These are phyloP conservation scores for Vanessa cardui DNA, from an alignment of 2,888 invertebrate genomes.

Conservation along the genomic window DNA sequence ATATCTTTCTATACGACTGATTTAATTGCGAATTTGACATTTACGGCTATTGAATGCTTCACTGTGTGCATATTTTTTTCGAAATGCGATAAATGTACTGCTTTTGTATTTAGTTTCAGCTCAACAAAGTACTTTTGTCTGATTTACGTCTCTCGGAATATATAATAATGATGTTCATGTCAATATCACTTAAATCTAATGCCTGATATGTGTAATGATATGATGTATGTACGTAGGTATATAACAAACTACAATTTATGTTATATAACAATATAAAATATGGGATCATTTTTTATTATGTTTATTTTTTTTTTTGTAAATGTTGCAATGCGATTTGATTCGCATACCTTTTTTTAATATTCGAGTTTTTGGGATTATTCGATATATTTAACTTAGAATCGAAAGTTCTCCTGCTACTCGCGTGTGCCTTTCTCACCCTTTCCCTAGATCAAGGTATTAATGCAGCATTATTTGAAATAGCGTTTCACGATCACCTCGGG, in stretches of 20 bases:
- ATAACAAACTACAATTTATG: too few species aligned
- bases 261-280: too few species aligned
- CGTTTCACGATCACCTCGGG: slow-evolving; percentile 41
- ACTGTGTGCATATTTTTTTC: slow-evolving; percentile 14
- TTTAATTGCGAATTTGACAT: slow-evolving; percentile 23
- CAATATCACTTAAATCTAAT: background rate
- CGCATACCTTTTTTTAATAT: too few species aligned
- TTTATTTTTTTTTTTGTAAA: too few species aligned
- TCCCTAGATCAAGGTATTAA: slow-evolving; percentile 24
- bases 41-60: slow-evolving; percentile 15
- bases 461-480: slow-evolving; percentile 36
- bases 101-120: slow-evolving; percentile 30
- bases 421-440: slow-evolving; percentile 16
- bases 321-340: too few species aligned
- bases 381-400: background rate
- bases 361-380: background rate
- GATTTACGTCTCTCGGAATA: slow-evolving; percentile 49
- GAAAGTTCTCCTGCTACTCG: background rate
- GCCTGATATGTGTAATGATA: background rate
- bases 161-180: background rate
- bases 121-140: slow-evolving; percentile 54
- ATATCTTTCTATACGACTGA: slow-evolving; percentile 9
- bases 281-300: too few species aligned
- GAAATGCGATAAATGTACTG: background rate
- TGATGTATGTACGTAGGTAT: background rate